These are phyloP conservation scores for Beris morrisii DNA, from an alignment of 2,888 invertebrate species.

Conservation along the genomic window DNA sequence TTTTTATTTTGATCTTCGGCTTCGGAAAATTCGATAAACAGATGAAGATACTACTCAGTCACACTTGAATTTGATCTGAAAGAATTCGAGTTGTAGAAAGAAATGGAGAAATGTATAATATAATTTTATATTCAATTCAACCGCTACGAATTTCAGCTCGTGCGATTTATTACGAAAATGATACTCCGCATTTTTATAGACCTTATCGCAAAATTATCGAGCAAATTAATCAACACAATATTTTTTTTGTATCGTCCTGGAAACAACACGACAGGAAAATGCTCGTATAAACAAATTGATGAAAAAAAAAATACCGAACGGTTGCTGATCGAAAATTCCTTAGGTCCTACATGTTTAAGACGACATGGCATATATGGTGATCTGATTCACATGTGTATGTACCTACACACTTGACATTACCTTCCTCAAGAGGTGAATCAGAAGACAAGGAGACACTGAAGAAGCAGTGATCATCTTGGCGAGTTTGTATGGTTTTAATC, in stretches of 20 bases:
- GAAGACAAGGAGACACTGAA: neutral
- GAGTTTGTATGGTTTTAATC: conserved; percentile 33
- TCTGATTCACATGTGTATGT: no score
- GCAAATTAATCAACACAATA: conserved; percentile 24
- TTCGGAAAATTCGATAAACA: no score
- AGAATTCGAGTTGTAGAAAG: no score
- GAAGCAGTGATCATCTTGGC: conserved; percentile 15
- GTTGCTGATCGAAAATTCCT: conserved; percentile 24
- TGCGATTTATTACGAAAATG: no score
- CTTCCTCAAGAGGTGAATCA: conserved; percentile 23
- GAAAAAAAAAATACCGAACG: conserved; percentile 24
- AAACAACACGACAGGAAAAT: neutral
- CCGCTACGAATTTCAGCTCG: no score
- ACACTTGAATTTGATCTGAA: no score
- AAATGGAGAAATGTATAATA: no score
- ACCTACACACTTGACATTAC: conserved; percentile 22
- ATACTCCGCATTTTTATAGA: no score
- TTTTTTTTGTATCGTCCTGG: neutral
- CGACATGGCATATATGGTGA: conserved; percentile 1
- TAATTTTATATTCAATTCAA: no score
- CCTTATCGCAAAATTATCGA: conserved; percentile 29
- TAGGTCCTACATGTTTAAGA: conserved; percentile 19
- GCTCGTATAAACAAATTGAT: conserved; percentile 10
- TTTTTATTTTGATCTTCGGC: no score
- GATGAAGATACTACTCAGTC: no score